Conservation (phyloP, 2,113 vertebrate genomes). For the Anas platyrhynchos region DNA sequence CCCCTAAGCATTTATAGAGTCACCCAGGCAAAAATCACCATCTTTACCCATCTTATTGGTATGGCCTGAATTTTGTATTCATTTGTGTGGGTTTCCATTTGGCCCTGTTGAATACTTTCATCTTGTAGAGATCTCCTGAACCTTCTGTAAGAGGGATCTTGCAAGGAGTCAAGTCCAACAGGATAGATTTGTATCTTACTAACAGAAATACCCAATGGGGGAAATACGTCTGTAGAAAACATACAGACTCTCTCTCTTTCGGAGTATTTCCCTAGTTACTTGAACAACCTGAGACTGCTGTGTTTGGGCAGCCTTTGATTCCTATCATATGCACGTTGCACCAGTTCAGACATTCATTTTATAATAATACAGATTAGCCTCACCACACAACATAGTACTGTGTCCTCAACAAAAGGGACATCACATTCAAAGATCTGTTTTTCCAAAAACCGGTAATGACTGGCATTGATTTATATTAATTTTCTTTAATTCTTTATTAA, state of each 20-base stretch:
- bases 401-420: background rate
- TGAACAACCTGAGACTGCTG: background rate
- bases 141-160: background rate
- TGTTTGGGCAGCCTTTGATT: background rate
- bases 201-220: background rate
- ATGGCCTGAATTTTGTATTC: background rate
- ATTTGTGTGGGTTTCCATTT: background rate
- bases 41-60: background rate
- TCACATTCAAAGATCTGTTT: background rate
- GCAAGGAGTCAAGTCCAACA: rapidly evolving
- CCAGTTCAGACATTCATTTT: background rate
- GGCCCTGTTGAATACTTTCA: background rate
- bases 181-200: background rate
- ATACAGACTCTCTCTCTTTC: rapidly evolving
- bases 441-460: background rate
- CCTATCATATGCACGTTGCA: background rate
- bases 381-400: background rate
- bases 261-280: background rate
- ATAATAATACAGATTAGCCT: background rate
- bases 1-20: background rate
- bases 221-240: background rate
- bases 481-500: slow-evolving; percentile 11
- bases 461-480: background rate
- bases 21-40: background rate
- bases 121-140: background rate